Conservation (phyloP, 2,113 vertebrate species). For the Hemiscyllium ocellatum region DNA sequence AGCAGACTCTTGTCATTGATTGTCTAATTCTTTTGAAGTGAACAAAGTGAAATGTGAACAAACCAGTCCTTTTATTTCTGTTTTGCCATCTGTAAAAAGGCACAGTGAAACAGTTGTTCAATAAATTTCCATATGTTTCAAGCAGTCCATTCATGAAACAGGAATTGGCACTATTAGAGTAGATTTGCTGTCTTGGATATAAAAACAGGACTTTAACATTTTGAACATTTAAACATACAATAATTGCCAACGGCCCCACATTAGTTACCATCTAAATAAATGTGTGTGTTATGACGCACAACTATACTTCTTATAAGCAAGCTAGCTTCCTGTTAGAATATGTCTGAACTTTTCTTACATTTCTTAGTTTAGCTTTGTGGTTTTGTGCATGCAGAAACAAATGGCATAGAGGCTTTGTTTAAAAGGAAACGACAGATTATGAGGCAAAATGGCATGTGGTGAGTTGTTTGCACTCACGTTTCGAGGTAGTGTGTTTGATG, state of each 20-base stretch:
- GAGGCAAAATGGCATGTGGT: background rate
- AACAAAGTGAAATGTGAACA: background rate
- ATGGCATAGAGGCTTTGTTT: background rate
- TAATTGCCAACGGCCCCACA: background rate
- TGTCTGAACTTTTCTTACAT: background rate
- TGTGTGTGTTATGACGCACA: background rate
- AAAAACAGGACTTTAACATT: background rate
- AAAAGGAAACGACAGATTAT: background rate
- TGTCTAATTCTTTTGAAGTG: no score
- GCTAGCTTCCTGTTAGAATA: background rate
- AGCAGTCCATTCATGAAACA: background rate
- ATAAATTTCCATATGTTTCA: background rate
- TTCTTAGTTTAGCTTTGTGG: background rate
- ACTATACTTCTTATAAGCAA: background rate
- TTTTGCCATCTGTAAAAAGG: background rate
- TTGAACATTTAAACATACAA: background rate
- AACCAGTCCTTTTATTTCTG: background rate
- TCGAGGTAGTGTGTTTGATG: background rate
- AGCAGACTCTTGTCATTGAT: no score
- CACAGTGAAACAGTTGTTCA: background rate
- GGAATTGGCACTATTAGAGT: background rate
- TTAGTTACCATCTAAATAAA: background rate
- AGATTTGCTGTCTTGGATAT: background rate
- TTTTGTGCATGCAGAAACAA: background rate
- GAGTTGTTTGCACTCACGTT: background rate